Evolutionary conservation across 2,113 vertebrate species (phyloP), one percentile per base, ranked within the genome.

Genomic region (Sprattus sprattus): DNA sequence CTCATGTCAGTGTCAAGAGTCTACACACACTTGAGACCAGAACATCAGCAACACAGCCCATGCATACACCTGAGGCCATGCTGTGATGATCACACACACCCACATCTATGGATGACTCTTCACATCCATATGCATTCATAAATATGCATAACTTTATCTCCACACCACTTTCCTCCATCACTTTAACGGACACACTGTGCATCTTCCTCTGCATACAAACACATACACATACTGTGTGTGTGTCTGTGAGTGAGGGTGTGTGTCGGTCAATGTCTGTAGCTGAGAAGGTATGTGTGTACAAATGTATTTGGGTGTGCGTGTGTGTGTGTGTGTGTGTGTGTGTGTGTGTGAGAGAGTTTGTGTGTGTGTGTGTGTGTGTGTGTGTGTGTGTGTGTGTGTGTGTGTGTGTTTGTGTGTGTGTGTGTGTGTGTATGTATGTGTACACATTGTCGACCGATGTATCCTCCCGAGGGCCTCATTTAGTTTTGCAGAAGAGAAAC

Each of bases 381-480:
- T n/a, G 60, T 64, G 57, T 25, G 1, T 67, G 64, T 15, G 64
- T 32, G 28, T 71, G 64, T 71, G 6, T 9, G 22, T 32, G 22
- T 64, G 57, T 28, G n/a, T 11, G n/a, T 71, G 64, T 28, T 4
- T 71, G 25, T 71, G n/a, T 71, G 64, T n/a, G n/a, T n/a, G 22
- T 32, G 22, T 64, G 57, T 28, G n/a, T 11, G n/a, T 71, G 64
- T 28, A 15, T 71, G 25, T 71, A 9, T 71, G 64, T 71, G 25
- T 32, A 3, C 4, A 71, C 64, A 71, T 28, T 71, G 64, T 71
- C n/a, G 25, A 71, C 25, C 9, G 64, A 71, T 71, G 64, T 71
- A 71, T 71, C 64, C 64, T 71, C 64, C 64, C 64, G n/a, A 71
- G 64, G 64, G 64, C 64, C 64, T 71, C 25, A 71, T 71, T 71